Percentiles rank a stretch among this genome's conserved stretches.
phyloP scores from a whole-genome alignment of 2,113 vertebrate genomes.

The Oxyruncus cristatus region DNA sequence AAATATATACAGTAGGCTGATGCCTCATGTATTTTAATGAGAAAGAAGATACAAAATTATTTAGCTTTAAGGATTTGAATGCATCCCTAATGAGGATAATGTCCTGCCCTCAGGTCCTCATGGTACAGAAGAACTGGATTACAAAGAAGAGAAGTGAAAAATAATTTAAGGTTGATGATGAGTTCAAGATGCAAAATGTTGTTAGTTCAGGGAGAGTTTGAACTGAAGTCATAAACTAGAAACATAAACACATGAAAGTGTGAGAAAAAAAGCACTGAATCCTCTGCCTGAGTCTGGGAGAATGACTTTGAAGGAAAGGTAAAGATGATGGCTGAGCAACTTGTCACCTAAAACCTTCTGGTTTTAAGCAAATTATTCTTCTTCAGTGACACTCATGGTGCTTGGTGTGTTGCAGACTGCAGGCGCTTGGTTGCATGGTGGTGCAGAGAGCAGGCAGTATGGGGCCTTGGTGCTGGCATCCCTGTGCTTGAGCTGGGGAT shows the following conservation, averaged over 20 bases:
- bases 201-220: background rate
- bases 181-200: background rate
- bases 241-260: rapidly evolving
- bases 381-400: rapidly evolving
- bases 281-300: background rate
- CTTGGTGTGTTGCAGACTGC: rapidly evolving
- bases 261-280: background rate
- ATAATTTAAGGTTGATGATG: background rate
- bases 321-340: background rate
- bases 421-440: rapidly evolving
- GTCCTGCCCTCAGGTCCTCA: background rate
- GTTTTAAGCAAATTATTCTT: background rate
- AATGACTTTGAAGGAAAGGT: background rate
- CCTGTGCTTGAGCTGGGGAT: background rate
- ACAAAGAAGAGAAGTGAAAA: constrained; percentile 10
- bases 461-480: background rate
- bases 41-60: background rate
- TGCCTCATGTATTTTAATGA: constrained; percentile 28
- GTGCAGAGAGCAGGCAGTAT: background rate
- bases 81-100: constrained; percentile 26
- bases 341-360: background rate
- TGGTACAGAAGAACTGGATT: background rate
- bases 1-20: background rate
- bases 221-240: background rate
- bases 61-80: constrained; percentile 19